Base-by-base conservation (phyloP, 2,113 vertebrate genomes). In the Daboia siamensis region DNA sequence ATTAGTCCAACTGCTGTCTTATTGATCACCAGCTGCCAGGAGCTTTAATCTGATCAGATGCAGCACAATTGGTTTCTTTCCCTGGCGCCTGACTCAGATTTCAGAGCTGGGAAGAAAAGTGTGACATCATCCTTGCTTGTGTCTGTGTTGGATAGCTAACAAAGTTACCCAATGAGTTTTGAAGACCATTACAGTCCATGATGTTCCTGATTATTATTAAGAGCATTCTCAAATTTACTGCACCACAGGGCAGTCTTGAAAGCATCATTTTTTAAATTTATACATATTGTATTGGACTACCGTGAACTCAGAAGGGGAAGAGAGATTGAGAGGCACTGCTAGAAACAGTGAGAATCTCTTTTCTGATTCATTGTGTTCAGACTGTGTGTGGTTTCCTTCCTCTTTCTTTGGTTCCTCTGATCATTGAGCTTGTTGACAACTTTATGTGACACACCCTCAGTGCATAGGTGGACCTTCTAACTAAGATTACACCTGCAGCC, bases 151-250 rank as follows among this genome's bases (percentile, higher is more conserved):
- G 95, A 74, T 93, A 94, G 96, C 96, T 98, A 98, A 98, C 98
- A 97, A 98, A 98, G 98, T 98, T 98, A 98, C 89, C 29, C n/a
- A 86, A 97, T 97, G 97, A 95, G 94, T 96, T 93, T 98, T 97
- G 96, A 98, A 97, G 96, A 97, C 96, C 97, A 98, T 98, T 98
- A 98, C 97, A 98, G 98, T 98, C 97, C 98, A 97, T 98, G 97
- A 96, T 97, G 97, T 97, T 97, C 94, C 96, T 97, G 96, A 96
- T 98, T 97, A 97, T 97, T 98, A 98, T 97, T 97, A 98, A 98
- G 97, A 98, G 97, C 96, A 97, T 96, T 98, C 98, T 98, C 95
- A 97, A 98, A 98, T 98, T 98, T 98, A 98, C 97, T 98, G 95
- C 96, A 96, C 96, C 91, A 89, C 87, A 96, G 95, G 96, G 96